phyloP scores from a whole-genome alignment of 2,888 invertebrate species.

The Scrobipalpa costella region DNA sequence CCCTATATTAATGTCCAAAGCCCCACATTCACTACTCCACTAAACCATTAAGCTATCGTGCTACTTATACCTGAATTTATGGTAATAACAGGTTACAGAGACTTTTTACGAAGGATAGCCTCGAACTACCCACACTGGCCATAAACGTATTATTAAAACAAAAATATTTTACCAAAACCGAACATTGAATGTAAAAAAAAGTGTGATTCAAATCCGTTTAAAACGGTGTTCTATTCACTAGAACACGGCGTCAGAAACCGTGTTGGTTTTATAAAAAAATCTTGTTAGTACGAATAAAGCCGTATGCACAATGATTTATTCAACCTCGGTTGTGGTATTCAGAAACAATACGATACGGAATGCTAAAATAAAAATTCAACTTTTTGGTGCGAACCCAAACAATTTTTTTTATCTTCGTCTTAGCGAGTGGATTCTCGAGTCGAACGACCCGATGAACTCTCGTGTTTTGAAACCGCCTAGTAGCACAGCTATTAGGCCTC shows the following conservation, averaged over 20 bases:
- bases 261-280: neutral
- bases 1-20: no score
- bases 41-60: constrained; percentile 3
- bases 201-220: neutral
- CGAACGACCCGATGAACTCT: no score
- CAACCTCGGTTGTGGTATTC: neutral
- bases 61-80: constrained; percentile 7
- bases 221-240: neutral
- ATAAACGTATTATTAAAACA: neutral
- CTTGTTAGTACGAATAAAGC: neutral
- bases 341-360: neutral
- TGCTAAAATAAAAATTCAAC: no score
- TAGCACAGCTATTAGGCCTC: no score
- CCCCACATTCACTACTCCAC: neutral
- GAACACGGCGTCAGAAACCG: neutral
- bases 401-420: no score
- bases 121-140: neutral
- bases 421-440: no score
- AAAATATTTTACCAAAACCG: neutral
- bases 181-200: neutral
- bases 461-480: no score
- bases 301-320: neutral
- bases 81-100: constrained; percentile 1
- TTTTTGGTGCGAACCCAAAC: no score
- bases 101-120: neutral